phyloP scores from a whole-genome alignment of 2,113 vertebrate genomes.

The Oreochromis aureus region DNA sequence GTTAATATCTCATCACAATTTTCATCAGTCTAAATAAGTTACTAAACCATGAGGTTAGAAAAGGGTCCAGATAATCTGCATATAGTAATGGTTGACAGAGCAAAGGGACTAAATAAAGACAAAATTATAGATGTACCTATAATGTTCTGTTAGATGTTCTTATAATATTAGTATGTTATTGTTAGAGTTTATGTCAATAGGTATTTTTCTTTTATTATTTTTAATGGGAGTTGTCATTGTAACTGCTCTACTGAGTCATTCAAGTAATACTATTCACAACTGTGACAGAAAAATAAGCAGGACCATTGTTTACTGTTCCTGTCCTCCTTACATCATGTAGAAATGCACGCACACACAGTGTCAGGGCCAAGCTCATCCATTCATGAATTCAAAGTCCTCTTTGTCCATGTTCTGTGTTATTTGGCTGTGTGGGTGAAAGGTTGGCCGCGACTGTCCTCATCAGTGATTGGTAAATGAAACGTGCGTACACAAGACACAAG shows the following conservation, averaged over 20 bases:
- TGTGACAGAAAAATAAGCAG: slow-evolving; percentile 25
- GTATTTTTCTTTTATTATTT: not conserved
- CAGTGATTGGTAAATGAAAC: slow-evolving; percentile 7
- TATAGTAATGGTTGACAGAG: not conserved
- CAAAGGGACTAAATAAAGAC: not conserved
- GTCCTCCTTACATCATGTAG: not conserved
- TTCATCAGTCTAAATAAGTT: not conserved
- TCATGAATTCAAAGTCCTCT: slow-evolving; percentile 57
- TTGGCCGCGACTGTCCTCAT: not conserved
- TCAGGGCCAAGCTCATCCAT: not conserved
- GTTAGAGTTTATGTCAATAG: not conserved
- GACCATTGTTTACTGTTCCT: slow-evolving; percentile 44
- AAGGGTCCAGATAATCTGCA: not conserved
- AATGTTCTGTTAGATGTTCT: not conserved
- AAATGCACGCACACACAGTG: slow-evolving; percentile 5
- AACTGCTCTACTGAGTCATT: not conserved
- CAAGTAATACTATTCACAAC: not conserved
- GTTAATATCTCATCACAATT: not conserved
- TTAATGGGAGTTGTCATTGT: not conserved
- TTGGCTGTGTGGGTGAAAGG: slow-evolving; percentile 19
- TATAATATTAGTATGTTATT: not conserved
- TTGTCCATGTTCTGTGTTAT: slow-evolving; percentile 48
- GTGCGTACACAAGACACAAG: not conserved
- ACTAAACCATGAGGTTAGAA: not conserved
- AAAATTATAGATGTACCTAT: not conserved